Conservation (phyloP, 2,888 invertebrate genomes). For the Mellilla xanthometata region DNA sequence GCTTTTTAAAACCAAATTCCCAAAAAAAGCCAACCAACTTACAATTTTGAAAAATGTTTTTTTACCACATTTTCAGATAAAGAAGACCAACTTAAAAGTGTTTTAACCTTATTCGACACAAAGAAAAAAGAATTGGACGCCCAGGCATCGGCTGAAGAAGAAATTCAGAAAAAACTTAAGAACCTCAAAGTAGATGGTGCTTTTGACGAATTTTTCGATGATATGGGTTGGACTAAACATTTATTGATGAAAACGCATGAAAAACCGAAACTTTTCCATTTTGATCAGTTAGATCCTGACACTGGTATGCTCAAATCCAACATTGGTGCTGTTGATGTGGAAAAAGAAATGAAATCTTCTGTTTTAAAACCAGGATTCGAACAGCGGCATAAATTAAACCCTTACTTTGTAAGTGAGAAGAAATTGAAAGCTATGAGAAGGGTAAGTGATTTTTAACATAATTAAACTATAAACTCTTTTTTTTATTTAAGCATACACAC, state of each 20-base stretch:
- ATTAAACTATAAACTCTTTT: too few relatives aligned
- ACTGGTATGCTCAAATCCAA: constrained; percentile 69
- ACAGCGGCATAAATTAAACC: constrained; percentile 82
- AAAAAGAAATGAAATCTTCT: constrained; percentile 84
- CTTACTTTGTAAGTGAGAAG: constrained; percentile 82
- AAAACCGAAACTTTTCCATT: constrained; percentile 56
- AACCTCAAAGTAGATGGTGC: constrained; percentile 56
- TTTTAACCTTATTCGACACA: constrained; percentile 59
- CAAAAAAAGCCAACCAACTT: too few relatives aligned
- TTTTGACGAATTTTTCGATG: constrained; percentile 66
- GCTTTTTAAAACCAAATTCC: too few relatives aligned
- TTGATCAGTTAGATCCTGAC: constrained; percentile 62
- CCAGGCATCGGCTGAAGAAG: constrained; percentile 48
- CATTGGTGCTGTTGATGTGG: constrained; percentile 68
- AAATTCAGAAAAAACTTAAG: constrained; percentile 55
- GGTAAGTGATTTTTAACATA: too few relatives aligned
- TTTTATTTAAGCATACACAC: too few relatives aligned
- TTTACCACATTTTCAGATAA: constrained; percentile 59
- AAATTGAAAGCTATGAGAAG: constrained; percentile 80
- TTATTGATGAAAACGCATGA: constrained; percentile 52
- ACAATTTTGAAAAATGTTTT: too few relatives aligned
- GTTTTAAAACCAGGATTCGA: constrained; percentile 86
- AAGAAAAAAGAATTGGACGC: constrained; percentile 63
- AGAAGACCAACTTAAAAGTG: constrained; percentile 51
- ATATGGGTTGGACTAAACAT: constrained; percentile 66